phyloP scores from a whole-genome alignment of 2,888 invertebrate species.

The Gymnocheta viridis region DNA sequence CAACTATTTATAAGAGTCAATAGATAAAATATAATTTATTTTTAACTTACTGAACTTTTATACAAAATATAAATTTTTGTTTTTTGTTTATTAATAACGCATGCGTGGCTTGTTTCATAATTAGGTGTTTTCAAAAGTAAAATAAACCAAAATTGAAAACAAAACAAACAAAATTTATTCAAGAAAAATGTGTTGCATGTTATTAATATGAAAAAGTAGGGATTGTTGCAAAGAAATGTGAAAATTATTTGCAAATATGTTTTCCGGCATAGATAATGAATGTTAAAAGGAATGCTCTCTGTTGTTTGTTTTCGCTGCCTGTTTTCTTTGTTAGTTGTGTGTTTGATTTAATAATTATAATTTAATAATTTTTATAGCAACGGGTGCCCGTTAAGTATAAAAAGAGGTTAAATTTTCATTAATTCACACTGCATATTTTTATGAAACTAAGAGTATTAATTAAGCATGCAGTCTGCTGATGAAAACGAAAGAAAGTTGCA shows the following conservation, averaged over 20 bases:
- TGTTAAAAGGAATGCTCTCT: constrained; percentile 32
- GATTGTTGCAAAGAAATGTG: constrained; percentile 52
- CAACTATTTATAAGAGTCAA: neutral
- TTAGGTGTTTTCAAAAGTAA: constrained; percentile 8
- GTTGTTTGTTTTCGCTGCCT: constrained; percentile 13
- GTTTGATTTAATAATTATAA: constrained; percentile 55
- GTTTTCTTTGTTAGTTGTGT: constrained; percentile 5
- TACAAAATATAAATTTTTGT: neutral
- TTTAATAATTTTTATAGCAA: constrained; percentile 53
- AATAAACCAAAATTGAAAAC: neutral
- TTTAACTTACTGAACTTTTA: constrained; percentile 56
- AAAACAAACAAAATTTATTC: constrained; percentile 12
- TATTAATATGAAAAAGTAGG: constrained; percentile 21
- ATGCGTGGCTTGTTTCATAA: constrained; percentile 55
- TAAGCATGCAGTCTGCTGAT: constrained; percentile 12
- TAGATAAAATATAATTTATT: constrained; percentile 55
- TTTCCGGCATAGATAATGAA: constrained; percentile 59
- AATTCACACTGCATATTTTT: constrained; percentile 67
- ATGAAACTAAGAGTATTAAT: constrained; percentile 18
- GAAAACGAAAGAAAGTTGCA: constrained; percentile 61
- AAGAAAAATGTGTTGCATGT: constrained; percentile 56
- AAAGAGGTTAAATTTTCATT: constrained; percentile 69
- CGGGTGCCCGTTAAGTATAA: constrained; percentile 36
- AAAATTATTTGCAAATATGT: constrained; percentile 58
- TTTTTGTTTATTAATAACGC: neutral